phyloP scores from a whole-genome alignment of 2,888 invertebrate species.

The Neocrepidodera transversa region DNA sequence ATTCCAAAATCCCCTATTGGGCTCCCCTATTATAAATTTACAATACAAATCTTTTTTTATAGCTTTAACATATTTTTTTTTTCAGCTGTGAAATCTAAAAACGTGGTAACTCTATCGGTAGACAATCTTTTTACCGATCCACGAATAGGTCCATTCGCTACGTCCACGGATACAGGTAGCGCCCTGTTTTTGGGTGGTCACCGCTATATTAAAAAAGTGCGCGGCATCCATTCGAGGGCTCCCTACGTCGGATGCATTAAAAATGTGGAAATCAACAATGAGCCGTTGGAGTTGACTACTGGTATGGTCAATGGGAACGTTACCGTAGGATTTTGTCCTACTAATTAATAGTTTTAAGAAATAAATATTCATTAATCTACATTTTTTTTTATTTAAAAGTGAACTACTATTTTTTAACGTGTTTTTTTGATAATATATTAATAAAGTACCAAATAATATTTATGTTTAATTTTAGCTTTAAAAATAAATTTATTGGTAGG shows the following conservation, averaged over 20 bases:
- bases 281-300: constrained; percentile 61
- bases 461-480: too few relatives aligned
- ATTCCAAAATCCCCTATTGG: too few relatives aligned
- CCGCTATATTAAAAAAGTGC: constrained; percentile 62
- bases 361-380: not conserved
- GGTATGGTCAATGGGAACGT: constrained; percentile 76
- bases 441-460: too few relatives aligned
- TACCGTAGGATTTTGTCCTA: constrained; percentile 80
- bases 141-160: constrained; percentile 70
- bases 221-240: constrained; percentile 74
- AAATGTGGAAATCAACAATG: constrained; percentile 71
- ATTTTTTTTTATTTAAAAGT: not conserved
- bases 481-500: too few relatives aligned
- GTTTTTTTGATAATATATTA: too few relatives aligned
- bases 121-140: constrained; percentile 80
- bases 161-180: constrained; percentile 79
- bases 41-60: too few relatives aligned
- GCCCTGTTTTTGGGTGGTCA: constrained; percentile 93
- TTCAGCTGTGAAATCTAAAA: constrained; percentile 86
- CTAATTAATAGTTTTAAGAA: constrained; percentile 62
- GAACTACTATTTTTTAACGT: too few relatives aligned
- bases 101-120: constrained; percentile 86
- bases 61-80: constrained; percentile 29
- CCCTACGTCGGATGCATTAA: constrained; percentile 84
- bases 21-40: too few relatives aligned